A percentile compares a stretch with the other conserved stretches of the same genome.
Evolutionary conservation across 2,797 vertebrate genomes (phyloP).

Genomic region (Perodicticus potto): DNA sequence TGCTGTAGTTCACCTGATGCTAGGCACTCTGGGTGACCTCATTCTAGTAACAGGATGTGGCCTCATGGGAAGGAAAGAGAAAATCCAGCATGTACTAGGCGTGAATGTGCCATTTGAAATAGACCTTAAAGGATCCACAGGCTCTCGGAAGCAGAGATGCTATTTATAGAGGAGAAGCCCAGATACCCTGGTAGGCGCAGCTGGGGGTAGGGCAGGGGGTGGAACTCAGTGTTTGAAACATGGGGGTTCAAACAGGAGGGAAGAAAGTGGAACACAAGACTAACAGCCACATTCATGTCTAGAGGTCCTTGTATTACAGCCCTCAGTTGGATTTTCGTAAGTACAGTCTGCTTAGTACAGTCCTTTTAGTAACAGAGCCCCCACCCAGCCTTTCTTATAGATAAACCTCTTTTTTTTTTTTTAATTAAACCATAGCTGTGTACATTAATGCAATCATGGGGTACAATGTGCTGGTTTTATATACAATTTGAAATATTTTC

Average conservation of each 20-base stretch:
- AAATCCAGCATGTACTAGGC: not conserved
- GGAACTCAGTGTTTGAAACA: not conserved
- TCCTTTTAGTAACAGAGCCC: not conserved
- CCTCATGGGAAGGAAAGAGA: not conserved
- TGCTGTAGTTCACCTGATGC: not conserved
- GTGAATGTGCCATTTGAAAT: not conserved
- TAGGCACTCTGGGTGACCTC: not conserved
- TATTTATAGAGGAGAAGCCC: not conserved
- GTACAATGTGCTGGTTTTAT: too few relatives aligned
- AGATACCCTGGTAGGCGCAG: too few relatives aligned
- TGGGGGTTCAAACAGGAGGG: not conserved
- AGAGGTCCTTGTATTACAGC: rapidly evolving
- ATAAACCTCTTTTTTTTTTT: not conserved
- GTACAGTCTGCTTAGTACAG: not conserved
- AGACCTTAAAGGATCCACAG: not conserved
- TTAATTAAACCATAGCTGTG: too few relatives aligned
- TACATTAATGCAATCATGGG: too few relatives aligned
- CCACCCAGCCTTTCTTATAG: not conserved
- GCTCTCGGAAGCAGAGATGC: not conserved
- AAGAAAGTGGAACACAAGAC: not conserved
- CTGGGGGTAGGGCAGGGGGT: rapidly evolving
- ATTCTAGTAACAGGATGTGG: not conserved
- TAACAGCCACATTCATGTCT: not conserved
- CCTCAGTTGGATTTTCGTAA: not conserved
- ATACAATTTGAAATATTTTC: too few relatives aligned